A percentile compares a stretch with the other conserved stretches of the same genome.
These are phyloP conservation scores for Agrotis exclamationis DNA, from an alignment of 2,888 invertebrate genomes.

Conservation along the genomic window DNA sequence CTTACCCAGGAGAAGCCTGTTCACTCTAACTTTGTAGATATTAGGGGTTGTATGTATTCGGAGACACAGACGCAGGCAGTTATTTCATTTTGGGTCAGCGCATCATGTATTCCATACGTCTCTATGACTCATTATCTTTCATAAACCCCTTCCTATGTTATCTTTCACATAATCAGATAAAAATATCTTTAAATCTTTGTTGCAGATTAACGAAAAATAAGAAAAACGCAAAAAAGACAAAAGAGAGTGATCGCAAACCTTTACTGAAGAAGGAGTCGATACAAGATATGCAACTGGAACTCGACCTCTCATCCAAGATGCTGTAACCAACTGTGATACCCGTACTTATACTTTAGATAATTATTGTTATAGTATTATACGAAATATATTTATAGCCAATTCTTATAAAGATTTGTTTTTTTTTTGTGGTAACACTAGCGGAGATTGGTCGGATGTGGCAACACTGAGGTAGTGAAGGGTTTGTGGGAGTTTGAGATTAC, in stretches of 20 bases:
- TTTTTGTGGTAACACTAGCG: constrained; percentile 1
- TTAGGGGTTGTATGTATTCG: too few relatives aligned
- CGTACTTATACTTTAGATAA: constrained; percentile 61
- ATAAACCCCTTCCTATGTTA: too few relatives aligned
- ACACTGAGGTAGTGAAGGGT: not conserved
- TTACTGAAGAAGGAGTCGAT: constrained; percentile 90
- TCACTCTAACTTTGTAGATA: too few relatives aligned
- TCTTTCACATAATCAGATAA: too few relatives aligned
- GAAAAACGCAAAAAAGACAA: constrained; percentile 91
- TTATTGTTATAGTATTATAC: constrained; percentile 62
- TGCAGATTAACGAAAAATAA: constrained; percentile 89
- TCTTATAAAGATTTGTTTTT: constrained; percentile 29
- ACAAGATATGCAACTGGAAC: constrained; percentile 86
- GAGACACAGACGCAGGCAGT: too few relatives aligned
- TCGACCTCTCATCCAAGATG: constrained; percentile 88
- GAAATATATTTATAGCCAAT: constrained; percentile 68
- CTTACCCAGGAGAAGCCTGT: too few relatives aligned
- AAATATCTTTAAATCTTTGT: constrained; percentile 28
- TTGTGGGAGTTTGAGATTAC: too few relatives aligned
- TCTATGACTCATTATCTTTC: too few relatives aligned
- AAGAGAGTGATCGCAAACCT: constrained; percentile 91
- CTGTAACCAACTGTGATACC: constrained; percentile 88
- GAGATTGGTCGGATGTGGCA: not conserved
- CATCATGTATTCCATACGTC: too few relatives aligned
- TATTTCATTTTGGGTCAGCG: too few relatives aligned